A percentile compares a stretch with the other conserved stretches of the same genome.
Evolutionary conservation across 2,797 vertebrate genomes (phyloP).

Genomic region (Carapus acus): DNA sequence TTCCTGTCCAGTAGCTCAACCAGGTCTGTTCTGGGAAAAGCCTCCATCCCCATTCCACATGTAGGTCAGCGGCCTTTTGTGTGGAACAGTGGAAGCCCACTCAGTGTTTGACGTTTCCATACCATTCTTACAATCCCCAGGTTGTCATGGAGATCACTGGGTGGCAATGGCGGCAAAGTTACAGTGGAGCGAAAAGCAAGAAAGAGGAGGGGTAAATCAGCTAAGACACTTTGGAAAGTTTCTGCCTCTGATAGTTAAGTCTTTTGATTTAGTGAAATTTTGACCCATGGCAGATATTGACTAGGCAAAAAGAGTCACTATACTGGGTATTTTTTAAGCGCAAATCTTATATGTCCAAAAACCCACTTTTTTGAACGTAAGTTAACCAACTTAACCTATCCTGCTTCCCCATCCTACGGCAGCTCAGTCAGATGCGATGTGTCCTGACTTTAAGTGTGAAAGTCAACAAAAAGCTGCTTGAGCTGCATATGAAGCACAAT

Average conservation of each 20-base stretch:
- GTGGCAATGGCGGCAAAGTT: conserved; percentile 53
- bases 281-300: conserved; percentile 46
- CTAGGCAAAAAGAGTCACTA: conserved; percentile 37
- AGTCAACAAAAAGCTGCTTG: no score
- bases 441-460: no score
- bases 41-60: conserved; percentile 58
- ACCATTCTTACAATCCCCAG: conserved; percentile 66
- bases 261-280: conserved; percentile 53
- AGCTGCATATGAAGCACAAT: no score
- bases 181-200: conserved; percentile 53
- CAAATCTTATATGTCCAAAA: no score
- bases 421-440: no score
- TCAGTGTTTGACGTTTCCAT: conserved; percentile 75
- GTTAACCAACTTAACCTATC: no score
- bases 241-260: conserved; percentile 42
- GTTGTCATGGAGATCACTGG: conserved; percentile 76
- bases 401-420: no score
- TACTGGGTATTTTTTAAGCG: no score
- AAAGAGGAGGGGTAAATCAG: conserved; percentile 52
- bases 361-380: no score
- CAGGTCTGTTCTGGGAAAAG: conserved; percentile 64
- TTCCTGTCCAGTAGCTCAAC: conserved; percentile 33
- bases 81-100: conserved; percentile 55
- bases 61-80: conserved; percentile 70
- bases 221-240: conserved; percentile 58